Evolutionary conservation across 2,113 vertebrate species (phyloP).

Genomic region (Paracanthobrama guichenoti): DNA sequence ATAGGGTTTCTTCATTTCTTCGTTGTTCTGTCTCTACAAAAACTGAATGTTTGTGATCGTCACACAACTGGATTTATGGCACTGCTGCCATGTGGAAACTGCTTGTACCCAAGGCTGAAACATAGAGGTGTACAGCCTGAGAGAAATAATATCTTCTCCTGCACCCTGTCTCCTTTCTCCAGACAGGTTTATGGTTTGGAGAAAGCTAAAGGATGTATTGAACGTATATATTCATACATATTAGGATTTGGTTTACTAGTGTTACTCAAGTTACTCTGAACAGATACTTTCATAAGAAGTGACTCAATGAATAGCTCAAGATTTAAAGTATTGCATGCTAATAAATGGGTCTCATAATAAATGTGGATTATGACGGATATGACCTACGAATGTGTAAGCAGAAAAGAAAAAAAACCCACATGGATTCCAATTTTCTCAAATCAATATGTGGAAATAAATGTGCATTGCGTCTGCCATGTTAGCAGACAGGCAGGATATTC

Average conservation of each 20-base stretch:
- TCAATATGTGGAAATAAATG: no score
- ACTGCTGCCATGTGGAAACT: background rate
- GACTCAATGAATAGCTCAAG: background rate
- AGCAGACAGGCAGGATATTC: no score
- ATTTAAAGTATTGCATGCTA: background rate
- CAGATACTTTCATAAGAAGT: background rate
- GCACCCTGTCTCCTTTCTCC: background rate
- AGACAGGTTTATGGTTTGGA: conserved; percentile 23
- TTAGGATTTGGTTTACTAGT: background rate
- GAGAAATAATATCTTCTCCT: background rate
- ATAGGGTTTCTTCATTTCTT: no score
- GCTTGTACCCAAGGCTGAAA: background rate
- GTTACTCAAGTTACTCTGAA: background rate
- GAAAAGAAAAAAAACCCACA: no score
- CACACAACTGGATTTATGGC: conserved; percentile 56
- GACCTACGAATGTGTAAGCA: no score
- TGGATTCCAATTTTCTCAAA: no score
- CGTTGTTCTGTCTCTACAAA: no score
- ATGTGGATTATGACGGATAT: no score
- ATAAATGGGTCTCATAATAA: background rate
- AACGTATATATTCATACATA: background rate
- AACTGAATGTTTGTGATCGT: conserved; percentile 40
- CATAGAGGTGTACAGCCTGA: background rate
- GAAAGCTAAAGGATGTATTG: background rate
- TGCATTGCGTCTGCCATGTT: no score